A percentile compares a stretch with the other conserved stretches of the same genome.
Conservation (phyloP, 2,888 invertebrate genomes). For the Drosophila monieri region DNA sequence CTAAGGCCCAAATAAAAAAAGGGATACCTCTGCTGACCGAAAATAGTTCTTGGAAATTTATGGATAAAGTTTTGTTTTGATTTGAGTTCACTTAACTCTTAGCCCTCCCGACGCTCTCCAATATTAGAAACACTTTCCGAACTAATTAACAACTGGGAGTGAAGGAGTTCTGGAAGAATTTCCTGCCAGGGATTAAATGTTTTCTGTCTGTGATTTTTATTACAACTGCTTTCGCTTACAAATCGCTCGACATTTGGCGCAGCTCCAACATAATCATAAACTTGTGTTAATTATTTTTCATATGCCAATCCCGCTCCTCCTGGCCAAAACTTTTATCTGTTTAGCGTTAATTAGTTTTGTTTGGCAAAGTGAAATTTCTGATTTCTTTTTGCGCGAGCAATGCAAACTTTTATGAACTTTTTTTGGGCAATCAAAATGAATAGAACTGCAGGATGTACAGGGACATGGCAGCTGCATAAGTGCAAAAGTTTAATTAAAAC, state of each 20-base stretch:
- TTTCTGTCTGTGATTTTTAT: constrained; percentile 78
- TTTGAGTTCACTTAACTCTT: constrained; percentile 60
- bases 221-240: constrained; percentile 69
- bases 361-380: constrained; percentile 78
- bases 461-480: constrained; percentile 78
- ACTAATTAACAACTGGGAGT: constrained; percentile 61
- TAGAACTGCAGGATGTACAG: constrained; percentile 68
- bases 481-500: constrained; percentile 83
- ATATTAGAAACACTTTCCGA: constrained; percentile 65
- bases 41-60: constrained; percentile 65
- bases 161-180: constrained; percentile 65
- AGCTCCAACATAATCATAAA: constrained; percentile 73
- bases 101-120: neutral
- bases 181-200: constrained; percentile 64
- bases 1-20: constrained; percentile 13
- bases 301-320: constrained; percentile 42
- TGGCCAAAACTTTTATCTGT: constrained; percentile 76
- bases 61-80: constrained; percentile 62
- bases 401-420: constrained; percentile 65
- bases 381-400: constrained; percentile 69
- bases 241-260: constrained; percentile 66
- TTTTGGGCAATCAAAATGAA: constrained; percentile 79
- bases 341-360: constrained; percentile 83
- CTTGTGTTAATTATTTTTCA: constrained; percentile 80
- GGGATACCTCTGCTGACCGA: constrained; percentile 25